Evolutionary conservation across 2,797 vertebrate species (phyloP), one percentile per base, ranked within the genome.

Genomic region (Pangasius krempfi): DNA sequence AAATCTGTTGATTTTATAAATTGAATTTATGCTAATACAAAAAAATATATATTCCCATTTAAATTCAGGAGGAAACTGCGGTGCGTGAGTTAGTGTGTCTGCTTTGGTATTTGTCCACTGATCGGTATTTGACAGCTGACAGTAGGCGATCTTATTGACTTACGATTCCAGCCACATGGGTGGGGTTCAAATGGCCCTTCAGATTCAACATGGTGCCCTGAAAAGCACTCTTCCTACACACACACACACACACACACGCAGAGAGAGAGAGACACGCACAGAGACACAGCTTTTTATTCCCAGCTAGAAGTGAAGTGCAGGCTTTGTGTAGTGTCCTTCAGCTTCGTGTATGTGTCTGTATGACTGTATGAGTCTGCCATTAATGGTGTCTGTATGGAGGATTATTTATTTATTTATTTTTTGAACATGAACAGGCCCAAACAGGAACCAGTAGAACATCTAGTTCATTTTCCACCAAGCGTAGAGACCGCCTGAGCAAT

Each of bases 241-340:
- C 44, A 22, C 60, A 10, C 33, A 13, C 44, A 66, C 37, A 13
- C 9, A 30, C 47, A 66, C 33, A n/a, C 58, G 82, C 58, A 14
- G 22, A 62, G 25, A 62, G 25, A 62, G 60, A 62, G 22, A 14
- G 20, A 25, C 20, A 72, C 7, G 18, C 12, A 18, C n/a, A 70
- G 22, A 84, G 22, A n/a, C 68, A 66, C 75, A 70, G 85, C 87
- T 90, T 84, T 87, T 87, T 40, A 72, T 89, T 85, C 25, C 60
- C 6, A 16, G 89, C 84, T 90, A 30, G 84, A 87, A 72, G 56
- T 87, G 66, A 33, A 83, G 54, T 84, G 60, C 56, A 89, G 87
- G 86, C 90, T 91, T 91, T 93, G 90, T 92, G 90, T 27, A 66
- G 78, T 89, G 82, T 88, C 89, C 91, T 89, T 92, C 88, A 90